A percentile compares a stretch with the other conserved stretches of the same genome.
Conservation (phyloP, 2,888 invertebrate genomes). For the Philhelius pedissequus region DNA sequence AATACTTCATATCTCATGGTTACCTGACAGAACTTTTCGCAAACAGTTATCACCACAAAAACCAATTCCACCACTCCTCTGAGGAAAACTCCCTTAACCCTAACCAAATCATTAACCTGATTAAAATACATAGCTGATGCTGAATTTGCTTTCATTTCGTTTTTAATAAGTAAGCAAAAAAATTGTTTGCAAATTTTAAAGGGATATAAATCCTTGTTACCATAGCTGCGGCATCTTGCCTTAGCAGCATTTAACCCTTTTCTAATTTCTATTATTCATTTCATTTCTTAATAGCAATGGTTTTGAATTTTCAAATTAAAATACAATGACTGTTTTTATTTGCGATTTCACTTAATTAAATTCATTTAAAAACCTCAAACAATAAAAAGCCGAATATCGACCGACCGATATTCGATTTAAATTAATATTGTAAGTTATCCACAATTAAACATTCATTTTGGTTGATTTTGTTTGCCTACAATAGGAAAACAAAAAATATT, state of each 20-base stretch:
- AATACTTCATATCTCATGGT: neutral
- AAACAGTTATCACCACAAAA: neutral
- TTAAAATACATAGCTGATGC: neutral
- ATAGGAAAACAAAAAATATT: neutral
- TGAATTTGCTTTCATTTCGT: neutral
- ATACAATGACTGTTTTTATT: neutral
- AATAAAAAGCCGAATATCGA: slow-evolving; percentile 6
- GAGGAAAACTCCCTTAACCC: neutral
- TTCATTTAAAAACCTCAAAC: neutral
- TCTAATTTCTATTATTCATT: neutral
- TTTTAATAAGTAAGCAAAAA: neutral
- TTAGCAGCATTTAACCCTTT: neutral
- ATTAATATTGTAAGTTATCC: slow-evolving; percentile 6
- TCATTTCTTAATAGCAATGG: neutral
- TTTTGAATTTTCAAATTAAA: slow-evolving; percentile 8
- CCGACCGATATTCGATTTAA: neutral
- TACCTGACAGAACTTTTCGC: neutral
- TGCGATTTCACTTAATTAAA: slow-evolving; percentile 8
- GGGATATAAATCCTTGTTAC: neutral
- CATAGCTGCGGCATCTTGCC: neutral
- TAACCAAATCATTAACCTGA: slow-evolving; percentile 8
- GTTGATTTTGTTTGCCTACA: neutral
- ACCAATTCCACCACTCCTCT: neutral
- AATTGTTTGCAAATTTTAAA: neutral
- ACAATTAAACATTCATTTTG: slow-evolving; percentile 34